Percentiles rank a stretch among this genome's conserved stretches.
Conservation (phyloP, 2,797 vertebrate genomes). For the Acanthopagrus latus region DNA sequence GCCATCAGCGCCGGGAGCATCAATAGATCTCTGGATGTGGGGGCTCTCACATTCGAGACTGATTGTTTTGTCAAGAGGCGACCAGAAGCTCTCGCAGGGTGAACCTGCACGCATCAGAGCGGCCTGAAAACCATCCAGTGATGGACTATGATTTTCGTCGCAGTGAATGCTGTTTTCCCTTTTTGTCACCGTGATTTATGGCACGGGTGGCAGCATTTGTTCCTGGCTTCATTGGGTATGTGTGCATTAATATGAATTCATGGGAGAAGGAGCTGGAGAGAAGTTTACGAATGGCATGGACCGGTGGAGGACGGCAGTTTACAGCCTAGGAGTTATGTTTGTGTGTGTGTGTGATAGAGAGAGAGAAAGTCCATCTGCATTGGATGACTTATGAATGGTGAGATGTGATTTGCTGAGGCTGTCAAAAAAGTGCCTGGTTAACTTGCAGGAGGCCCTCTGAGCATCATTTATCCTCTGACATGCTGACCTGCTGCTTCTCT, state of each 20-base stretch:
- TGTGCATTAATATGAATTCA: constrained; percentile 57
- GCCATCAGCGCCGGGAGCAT: constrained; percentile 38
- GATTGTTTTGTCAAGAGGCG: constrained; percentile 47
- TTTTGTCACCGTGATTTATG: constrained; percentile 73
- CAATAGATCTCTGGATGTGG: constrained; percentile 40
- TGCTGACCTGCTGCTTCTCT: constrained; percentile 45
- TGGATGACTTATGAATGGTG: constrained; percentile 56
- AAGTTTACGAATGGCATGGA: constrained; percentile 43
- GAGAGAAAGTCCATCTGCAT: constrained; percentile 32
- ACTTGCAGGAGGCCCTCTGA: constrained; percentile 49
- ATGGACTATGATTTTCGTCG: constrained; percentile 49
- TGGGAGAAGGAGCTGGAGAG: constrained; percentile 39
- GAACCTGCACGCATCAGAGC: constrained; percentile 38
- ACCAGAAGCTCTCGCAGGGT: constrained; percentile 28
- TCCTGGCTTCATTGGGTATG: constrained; percentile 54
- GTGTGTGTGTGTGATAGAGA: constrained; percentile 13
- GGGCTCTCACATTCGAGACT: constrained; percentile 45
- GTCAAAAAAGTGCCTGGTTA: constrained; percentile 55
- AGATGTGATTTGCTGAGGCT: constrained; percentile 59
- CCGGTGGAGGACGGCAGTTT: constrained; percentile 21
- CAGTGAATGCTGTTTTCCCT: constrained; percentile 41
- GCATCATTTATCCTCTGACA: constrained; percentile 65
- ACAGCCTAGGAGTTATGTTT: constrained; percentile 4
- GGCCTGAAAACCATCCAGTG: constrained; percentile 35
- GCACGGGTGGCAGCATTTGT: constrained; percentile 65